These are phyloP conservation scores for Coilia nasus DNA, from an alignment of 2,797 vertebrate species.

Conservation along the genomic window DNA sequence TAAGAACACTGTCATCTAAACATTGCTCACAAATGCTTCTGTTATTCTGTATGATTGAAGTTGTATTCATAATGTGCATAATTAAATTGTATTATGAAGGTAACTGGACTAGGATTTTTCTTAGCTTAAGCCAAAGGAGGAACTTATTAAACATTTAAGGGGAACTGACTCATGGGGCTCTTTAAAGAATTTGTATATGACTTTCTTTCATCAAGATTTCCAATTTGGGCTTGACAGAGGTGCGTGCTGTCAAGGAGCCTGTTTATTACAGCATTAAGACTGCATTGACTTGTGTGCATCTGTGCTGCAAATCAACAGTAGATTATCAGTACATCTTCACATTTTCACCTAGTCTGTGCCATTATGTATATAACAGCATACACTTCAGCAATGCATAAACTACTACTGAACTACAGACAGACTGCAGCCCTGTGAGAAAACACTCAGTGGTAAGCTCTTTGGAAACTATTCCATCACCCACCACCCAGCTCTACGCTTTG, in stretches of 20 bases:
- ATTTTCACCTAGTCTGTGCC: background rate
- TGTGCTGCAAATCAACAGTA: background rate
- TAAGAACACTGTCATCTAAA: background rate
- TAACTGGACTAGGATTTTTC: background rate
- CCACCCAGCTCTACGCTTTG: constrained; percentile 46
- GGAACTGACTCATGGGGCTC: too few relatives aligned
- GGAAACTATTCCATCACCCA: constrained; percentile 41
- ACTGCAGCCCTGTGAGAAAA: constrained; percentile 10
- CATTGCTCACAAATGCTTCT: too few relatives aligned
- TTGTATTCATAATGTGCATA: background rate
- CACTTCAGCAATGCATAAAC: background rate
- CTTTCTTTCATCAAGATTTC: too few relatives aligned
- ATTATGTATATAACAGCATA: background rate
- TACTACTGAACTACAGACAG: constrained; percentile 26
- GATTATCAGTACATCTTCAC: background rate
- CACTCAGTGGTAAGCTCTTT: constrained; percentile 28
- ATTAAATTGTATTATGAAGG: background rate
- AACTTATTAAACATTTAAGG: too few relatives aligned
- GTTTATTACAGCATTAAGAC: background rate
- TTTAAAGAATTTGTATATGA: too few relatives aligned
- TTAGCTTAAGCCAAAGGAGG: too few relatives aligned
- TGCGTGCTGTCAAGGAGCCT: too few relatives aligned
- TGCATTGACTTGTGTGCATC: background rate
- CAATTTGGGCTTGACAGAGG: too few relatives aligned
- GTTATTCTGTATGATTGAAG: too few relatives aligned